Base-by-base conservation (phyloP, 2,113 vertebrate species). In the Entomyzon cyanotis region DNA sequence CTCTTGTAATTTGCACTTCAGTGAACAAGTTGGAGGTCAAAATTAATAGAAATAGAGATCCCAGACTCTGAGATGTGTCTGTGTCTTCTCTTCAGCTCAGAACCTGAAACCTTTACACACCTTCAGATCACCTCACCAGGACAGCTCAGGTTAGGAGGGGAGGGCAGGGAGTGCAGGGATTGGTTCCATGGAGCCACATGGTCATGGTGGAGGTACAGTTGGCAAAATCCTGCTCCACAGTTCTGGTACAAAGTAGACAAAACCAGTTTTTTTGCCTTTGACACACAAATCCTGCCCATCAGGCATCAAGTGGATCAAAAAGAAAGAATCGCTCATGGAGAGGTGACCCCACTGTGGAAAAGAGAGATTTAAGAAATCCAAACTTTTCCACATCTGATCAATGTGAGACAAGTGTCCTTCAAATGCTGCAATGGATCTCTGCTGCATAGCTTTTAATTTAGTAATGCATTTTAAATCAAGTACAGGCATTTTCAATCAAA, bases 391-490 rank as follows among this genome's bases (percentile, higher is more conserved):
- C 13, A 47, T 76, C 37, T 75, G 47, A 71, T 62, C 35, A 25
- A 9, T 2, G 18, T n/a, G 46, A 78, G 8, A 19, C 17, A 52
- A 63, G 33, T 27, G 52, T 47, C 68, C n/a, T 88, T 82, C 80
- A 39, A 46, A 62, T 50, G 33, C 76, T 91, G 75, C 87, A 50
- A 11, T 84, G 52, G 39, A 9, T 73, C 39, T 83, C 41, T 74
- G 31, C 63, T 84, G 89, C 60, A 71, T 24, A 75, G 56, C 41
- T 89, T 93, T 95, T 86, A 81, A 96, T 94, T 91, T 73, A 76
- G 69, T 67, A 60, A 90, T 83, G 78, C 52, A 60, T 91, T 94
- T 81, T n/a, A 60, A 88, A 75, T 41, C 64, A 52, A 68, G 31
- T 24, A 17, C 33, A 73, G 49, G 47, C 33, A 65, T 73, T 96